phyloP scores from a whole-genome alignment of 2,888 invertebrate genomes.

The Drosophila neotestacea region DNA sequence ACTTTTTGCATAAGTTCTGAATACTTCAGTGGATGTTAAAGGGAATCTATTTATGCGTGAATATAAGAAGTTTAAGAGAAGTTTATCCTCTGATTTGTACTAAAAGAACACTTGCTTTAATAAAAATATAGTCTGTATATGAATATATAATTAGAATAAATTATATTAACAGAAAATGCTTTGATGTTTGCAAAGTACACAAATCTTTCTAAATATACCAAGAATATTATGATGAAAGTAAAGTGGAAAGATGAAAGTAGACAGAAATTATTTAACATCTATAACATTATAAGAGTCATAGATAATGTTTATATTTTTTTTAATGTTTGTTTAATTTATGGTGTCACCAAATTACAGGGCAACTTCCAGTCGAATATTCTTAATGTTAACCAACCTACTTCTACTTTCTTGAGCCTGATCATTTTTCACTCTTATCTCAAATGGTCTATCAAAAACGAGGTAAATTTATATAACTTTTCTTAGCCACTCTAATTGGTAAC shows the following conservation, averaged over 20 bases:
- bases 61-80: neutral
- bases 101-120: too few species aligned
- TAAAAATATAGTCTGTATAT: too few species aligned
- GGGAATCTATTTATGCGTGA: neutral
- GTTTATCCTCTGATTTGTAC: neutral
- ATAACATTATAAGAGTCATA: too few species aligned
- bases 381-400: neutral
- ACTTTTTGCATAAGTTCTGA: conserved; percentile 1
- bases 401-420: neutral
- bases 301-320: too few species aligned
- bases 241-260: too few species aligned
- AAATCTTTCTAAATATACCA: neutral
- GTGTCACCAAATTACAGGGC: neutral
- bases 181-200: too few species aligned
- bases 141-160: too few species aligned
- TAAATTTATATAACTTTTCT: conserved; percentile 4
- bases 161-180: too few species aligned
- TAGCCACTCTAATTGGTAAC: conserved; percentile 4
- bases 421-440: neutral
- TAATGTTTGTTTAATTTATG: too few species aligned
- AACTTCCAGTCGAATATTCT: neutral
- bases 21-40: neutral
- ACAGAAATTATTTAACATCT: too few species aligned
- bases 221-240: too few species aligned
- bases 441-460: neutral